These are phyloP conservation scores for Cheilosia soror DNA, from an alignment of 2,888 invertebrate genomes.

Conservation along the genomic window DNA sequence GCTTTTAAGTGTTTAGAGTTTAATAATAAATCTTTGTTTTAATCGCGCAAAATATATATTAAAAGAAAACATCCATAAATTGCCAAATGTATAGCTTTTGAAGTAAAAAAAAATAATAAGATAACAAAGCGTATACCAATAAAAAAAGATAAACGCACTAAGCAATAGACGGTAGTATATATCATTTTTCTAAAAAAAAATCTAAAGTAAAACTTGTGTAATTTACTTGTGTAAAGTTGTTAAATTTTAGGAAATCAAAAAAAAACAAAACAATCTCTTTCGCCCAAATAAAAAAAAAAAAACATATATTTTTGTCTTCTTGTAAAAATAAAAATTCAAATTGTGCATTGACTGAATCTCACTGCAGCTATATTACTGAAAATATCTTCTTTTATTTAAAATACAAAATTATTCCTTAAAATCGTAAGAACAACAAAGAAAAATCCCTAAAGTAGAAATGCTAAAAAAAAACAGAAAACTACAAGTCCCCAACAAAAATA, in stretches of 20 bases:
- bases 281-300: slow-evolving; percentile 44
- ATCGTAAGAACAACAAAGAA: slow-evolving; percentile 41
- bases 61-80: slow-evolving; percentile 82
- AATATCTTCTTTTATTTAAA: slow-evolving; percentile 49
- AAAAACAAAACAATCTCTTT: slow-evolving; percentile 68
- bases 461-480: slow-evolving; percentile 53
- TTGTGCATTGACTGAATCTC: slow-evolving; percentile 72
- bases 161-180: slow-evolving; percentile 73
- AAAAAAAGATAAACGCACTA: slow-evolving; percentile 77
- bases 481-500: slow-evolving; percentile 48
- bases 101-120: slow-evolving; percentile 78
- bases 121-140: slow-evolving; percentile 76
- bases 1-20: slow-evolving; percentile 74
- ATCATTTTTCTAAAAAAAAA: slow-evolving; percentile 70
- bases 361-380: slow-evolving; percentile 71
- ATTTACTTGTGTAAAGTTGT: slow-evolving; percentile 77
- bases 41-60: slow-evolving; percentile 64
- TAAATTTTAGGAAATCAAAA: slow-evolving; percentile 54
- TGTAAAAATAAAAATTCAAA: slow-evolving; percentile 74
- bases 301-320: slow-evolving; percentile 76
- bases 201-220: slow-evolving; percentile 73
- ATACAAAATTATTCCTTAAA: slow-evolving; percentile 48
- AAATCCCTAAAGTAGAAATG: slow-evolving; percentile 57
- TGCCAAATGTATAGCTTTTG: slow-evolving; percentile 84
- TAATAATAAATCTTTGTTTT: slow-evolving; percentile 55